phyloP scores from a whole-genome alignment of 23 tunicate genomes.

The Trididemnum clinides region DNA sequence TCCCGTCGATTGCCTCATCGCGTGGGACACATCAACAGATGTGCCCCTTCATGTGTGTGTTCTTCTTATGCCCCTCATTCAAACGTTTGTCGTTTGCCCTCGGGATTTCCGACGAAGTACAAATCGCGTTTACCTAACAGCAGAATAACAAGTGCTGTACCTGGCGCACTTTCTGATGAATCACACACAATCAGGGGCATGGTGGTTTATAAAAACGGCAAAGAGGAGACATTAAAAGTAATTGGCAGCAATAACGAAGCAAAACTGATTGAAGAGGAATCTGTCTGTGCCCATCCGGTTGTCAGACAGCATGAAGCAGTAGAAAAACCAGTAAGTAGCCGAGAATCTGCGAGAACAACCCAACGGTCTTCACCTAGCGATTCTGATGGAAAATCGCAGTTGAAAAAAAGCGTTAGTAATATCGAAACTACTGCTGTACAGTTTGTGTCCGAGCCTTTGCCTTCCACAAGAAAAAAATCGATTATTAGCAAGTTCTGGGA shows the following conservation, averaged over 20 bases:
- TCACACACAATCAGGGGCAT: slow-evolving; percentile 25
- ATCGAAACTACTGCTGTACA: no score
- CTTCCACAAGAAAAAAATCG: slow-evolving; percentile 54
- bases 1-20: no score
- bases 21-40: background rate
- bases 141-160: background rate
- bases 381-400: no score
- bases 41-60: background rate
- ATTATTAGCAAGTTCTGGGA: slow-evolving; percentile 66
- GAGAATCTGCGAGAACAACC: no score
- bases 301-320: no score
- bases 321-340: no score
- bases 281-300: no score
- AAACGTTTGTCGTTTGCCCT: background rate
- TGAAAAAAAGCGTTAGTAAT: no score
- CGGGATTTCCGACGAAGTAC: background rate
- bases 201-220: slow-evolving; percentile 75
- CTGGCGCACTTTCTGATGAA: background rate
- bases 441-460: no score
- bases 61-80: background rate
- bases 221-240: slow-evolving; percentile 62
- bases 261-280: no score
- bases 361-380: no score
- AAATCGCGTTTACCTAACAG: background rate
- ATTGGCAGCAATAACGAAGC: slow-evolving; percentile 20